Evolutionary conservation across 2,888 invertebrate species (phyloP), one percentile per base, ranked within the genome.

Genomic region (Apodemia mormo): DNA sequence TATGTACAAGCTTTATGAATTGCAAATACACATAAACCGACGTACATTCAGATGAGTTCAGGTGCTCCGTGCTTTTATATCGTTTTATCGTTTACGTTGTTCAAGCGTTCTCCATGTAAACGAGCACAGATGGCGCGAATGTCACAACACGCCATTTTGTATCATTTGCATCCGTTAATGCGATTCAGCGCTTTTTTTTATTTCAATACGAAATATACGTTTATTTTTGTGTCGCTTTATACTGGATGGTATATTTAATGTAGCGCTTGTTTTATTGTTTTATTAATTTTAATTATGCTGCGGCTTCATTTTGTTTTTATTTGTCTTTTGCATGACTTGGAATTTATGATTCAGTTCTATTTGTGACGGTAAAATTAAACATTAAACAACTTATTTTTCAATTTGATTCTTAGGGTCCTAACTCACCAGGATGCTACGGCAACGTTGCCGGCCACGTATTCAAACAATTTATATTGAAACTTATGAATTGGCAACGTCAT

Each of bases 161-260:
- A 73, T 74, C 72, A 74, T 73, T 71, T 72, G 67, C 72, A 72
- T 75, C 66, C 73, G 71, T 64, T 75, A 75, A 73, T 74, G 73
- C 73, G 70, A 72, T 69, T 70, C 70, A 69, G 61, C 49, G 67
- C 67, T 61, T 61, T 61, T 22, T 61, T 61, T 61, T 61, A 33
- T 61, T 61, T 61, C 61, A 30, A 61, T 61, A 61, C 61, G 61
- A 61, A 61, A 61, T 61, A 61, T 61, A 33, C 61, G 30, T 61
- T 61, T 61, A 33, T 61, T 61, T 61, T 61, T 30, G 61, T 61
- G 61, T 61, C 61, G 61, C 61, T 33, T 61, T 33, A 14, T 14
- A 12, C 33, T 61, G 61, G 30, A 61, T n/a, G 52, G 12, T 54
- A 54, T 33, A 33, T 49, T 61, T 33, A 64, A 37, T 54, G 14